A percentile compares a stretch with the other conserved stretches of the same genome.
Conservation (phyloP, 2,888 invertebrate genomes). For the Drosophila pseudotalamancana region DNA sequence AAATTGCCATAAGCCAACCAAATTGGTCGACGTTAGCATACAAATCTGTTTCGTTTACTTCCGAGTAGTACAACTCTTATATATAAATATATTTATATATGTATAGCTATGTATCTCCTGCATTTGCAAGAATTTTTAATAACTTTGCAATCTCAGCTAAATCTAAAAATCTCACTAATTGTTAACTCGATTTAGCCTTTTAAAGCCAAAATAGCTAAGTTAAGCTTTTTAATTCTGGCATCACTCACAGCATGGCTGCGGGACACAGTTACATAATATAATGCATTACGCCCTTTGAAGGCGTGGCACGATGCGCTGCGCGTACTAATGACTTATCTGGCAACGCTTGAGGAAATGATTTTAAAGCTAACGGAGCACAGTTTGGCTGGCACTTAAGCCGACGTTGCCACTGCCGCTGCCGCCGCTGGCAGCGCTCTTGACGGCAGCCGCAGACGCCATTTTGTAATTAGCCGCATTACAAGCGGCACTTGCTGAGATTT, state of each 20-base stretch:
- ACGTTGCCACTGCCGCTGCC: slow-evolving; percentile 5
- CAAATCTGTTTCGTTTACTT: not conserved
- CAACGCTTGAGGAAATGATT: slow-evolving; percentile 47
- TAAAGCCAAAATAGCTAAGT: not conserved
- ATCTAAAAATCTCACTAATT: too few species aligned
- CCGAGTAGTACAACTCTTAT: too few species aligned
- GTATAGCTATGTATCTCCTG: too few species aligned
- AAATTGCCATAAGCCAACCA: slow-evolving; percentile 2
- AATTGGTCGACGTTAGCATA: slow-evolving; percentile 1
- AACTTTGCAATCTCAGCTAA: not conserved
- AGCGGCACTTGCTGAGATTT: slow-evolving; percentile 53
- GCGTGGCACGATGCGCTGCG: slow-evolving; percentile 12
- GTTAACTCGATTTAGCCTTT: not conserved
- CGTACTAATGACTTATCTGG: slow-evolving; percentile 63
- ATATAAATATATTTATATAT: not conserved
- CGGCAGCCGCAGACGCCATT: slow-evolving; percentile 37
- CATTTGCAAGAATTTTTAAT: too few species aligned
- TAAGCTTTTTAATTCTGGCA: not conserved
- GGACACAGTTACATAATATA: slow-evolving; percentile 14
- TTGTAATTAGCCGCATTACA: slow-evolving; percentile 72
- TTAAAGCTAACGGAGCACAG: slow-evolving; percentile 54
- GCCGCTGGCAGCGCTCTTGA: slow-evolving; percentile 20
- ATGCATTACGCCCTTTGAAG: slow-evolving; percentile 22
- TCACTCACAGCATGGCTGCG: not conserved
- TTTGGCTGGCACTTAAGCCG: slow-evolving; percentile 55